Evolutionary conservation across 2,113 vertebrate genomes (phyloP), one percentile per base, ranked within the genome.

Genomic region (Bothrops jararaca): DNA sequence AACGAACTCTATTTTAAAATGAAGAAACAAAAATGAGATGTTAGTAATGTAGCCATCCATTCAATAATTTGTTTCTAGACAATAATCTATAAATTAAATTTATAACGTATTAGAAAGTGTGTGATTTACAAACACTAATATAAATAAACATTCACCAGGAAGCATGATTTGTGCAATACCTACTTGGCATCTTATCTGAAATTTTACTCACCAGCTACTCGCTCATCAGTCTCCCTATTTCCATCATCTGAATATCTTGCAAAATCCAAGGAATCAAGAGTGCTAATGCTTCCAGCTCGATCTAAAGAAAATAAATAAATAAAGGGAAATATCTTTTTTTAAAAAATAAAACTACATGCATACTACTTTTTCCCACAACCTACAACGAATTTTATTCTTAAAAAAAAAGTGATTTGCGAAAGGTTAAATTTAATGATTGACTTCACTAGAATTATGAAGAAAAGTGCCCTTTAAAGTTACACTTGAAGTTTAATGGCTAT

Each of bases 161-260:
- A 52, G 93, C 94, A 94, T 4, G 0, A 88, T 74, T 56, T 90
- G 5, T 80, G 95, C 91, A 42, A 92, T 11, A 53, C 11, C 93
- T 80, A 95, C 58, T 57, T 91, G 39, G 92, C 86, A 52, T 93
- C 90, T 91, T 42, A 91, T 6, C 91, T 7, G 91, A 9, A 93
- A 86, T 86, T 45, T 90, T 94, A 96, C 97, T 98, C 98, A 99
- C 99, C 99, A 98, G 99, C 99, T 94, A 99, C 98, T 95, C 98
- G 98, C 95, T 99, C 99, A 0, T 99, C 99, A 0, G 98, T 97
- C 96, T 99, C 99, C 93, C 99, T 97, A 98, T 99, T 99, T 95
- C 99, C 99, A 91, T 99, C 99, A 96, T 99, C 99, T 57, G 99
- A 99, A 94, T 99, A 99, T 95, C 99, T 99, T 93, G 99, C 99